These are phyloP conservation scores for Trichacis sp. DNA, from an alignment of 2,888 invertebrate genomes.

Conservation along the genomic window DNA sequence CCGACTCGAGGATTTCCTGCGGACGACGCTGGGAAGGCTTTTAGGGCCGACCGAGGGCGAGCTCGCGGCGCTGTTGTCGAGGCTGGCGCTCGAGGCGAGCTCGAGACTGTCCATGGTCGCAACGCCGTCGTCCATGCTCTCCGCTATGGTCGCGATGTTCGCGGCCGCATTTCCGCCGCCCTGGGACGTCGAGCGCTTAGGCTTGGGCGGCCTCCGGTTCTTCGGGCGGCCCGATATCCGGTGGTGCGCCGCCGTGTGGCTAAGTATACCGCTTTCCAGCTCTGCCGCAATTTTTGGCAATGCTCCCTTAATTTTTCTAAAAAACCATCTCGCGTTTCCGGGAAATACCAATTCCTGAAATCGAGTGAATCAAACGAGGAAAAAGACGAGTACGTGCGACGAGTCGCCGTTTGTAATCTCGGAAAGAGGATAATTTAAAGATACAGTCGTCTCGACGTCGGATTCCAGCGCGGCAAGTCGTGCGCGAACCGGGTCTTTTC, in stretches of 20 bases:
- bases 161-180: conserved; percentile 35
- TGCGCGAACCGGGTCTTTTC: conserved; percentile 30
- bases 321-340: neutral
- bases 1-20: conserved; percentile 61
- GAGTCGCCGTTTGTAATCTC: conserved; percentile 2
- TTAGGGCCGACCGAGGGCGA: conserved; percentile 46
- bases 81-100: no score
- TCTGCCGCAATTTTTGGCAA: conserved; percentile 50
- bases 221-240: conserved; percentile 65
- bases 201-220: conserved; percentile 61
- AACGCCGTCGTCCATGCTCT: conserved; percentile 44
- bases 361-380: neutral
- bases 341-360: neutral
- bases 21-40: conserved; percentile 40
- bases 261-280: conserved; percentile 57
- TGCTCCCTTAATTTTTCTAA: neutral
- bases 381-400: neutral
- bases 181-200: conserved; percentile 48
- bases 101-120: conserved; percentile 56
- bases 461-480: conserved; percentile 31
- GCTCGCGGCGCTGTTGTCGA: conserved; percentile 44
- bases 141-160: conserved; percentile 51
- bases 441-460: conserved; percentile 2
- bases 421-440: neutral
- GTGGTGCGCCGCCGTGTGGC: conserved; percentile 64